phyloP scores from a whole-genome alignment of 2,888 invertebrate species.

The Chymomyza fuscimana region DNA sequence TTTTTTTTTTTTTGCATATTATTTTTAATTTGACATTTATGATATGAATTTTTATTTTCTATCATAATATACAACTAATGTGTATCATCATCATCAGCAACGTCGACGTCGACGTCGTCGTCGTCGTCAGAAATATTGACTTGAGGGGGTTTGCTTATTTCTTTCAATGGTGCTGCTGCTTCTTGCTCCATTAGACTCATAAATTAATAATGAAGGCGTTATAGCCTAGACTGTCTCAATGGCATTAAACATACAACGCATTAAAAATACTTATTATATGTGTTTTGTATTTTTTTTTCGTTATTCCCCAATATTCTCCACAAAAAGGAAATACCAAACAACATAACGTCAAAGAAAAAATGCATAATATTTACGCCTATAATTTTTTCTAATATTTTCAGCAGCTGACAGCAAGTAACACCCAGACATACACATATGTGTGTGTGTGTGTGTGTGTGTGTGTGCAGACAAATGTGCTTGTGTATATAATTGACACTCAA shows the following conservation, averaged over 20 bases:
- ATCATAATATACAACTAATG: background rate
- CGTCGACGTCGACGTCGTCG: no score
- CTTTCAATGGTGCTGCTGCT: background rate
- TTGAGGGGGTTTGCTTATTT: background rate
- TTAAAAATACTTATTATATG: slow-evolving; percentile 36
- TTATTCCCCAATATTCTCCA: background rate
- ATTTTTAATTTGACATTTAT: background rate
- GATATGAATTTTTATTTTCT: background rate
- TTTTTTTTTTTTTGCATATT: background rate
- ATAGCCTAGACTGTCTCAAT: slow-evolving; percentile 21
- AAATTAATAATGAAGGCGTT: slow-evolving; percentile 67
- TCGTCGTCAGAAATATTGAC: no score
- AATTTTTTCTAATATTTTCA: slow-evolving; percentile 69
- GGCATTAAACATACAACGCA: slow-evolving; percentile 37
- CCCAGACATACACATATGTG: slow-evolving; percentile 28
- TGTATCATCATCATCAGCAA: background rate
- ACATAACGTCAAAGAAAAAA: slow-evolving; percentile 43
- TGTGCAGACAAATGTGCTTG: slow-evolving; percentile 26
- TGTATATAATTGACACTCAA: slow-evolving; percentile 69
- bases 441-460: slow-evolving; percentile 9
- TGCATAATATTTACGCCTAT: slow-evolving; percentile 72
- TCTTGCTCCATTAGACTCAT: slow-evolving; percentile 31
- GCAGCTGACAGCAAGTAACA: slow-evolving; percentile 67
- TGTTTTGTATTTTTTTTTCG: slow-evolving; percentile 7
- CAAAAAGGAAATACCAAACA: slow-evolving; percentile 1